A percentile compares a stretch with the other conserved stretches of the same genome.
Evolutionary conservation across 2,113 vertebrate genomes (phyloP).

Genomic region (Takifugu bimaculatus): DNA sequence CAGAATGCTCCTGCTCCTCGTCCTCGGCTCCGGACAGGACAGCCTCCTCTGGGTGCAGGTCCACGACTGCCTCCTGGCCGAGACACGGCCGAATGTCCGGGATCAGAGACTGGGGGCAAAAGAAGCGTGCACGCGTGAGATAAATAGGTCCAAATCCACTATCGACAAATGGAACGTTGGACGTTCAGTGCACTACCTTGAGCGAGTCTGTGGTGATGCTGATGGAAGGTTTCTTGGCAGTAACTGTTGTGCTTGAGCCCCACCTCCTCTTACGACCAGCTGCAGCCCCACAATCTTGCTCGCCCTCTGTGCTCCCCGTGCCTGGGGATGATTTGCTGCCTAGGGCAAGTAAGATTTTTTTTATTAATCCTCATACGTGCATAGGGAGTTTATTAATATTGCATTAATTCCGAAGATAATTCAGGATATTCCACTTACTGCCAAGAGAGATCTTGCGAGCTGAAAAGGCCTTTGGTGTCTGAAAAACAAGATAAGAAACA

Average conservation of each 20-base stretch:
- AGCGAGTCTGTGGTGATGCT: conserved; percentile 92
- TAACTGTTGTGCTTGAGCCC: conserved; percentile 85
- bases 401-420: not conserved
- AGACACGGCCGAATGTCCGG: conserved; percentile 81
- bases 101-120: conserved; percentile 79
- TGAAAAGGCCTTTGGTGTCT: conserved; percentile 73
- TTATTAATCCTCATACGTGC: not conserved
- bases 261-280: conserved; percentile 84
- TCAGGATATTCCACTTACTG: conserved; percentile 60
- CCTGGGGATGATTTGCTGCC: conserved; percentile 71
- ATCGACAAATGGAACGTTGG: not conserved
- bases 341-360: conserved; percentile 18
- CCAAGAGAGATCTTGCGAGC: conserved; percentile 72
- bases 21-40: conserved; percentile 84
- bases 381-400: too few species aligned
- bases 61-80: conserved; percentile 82
- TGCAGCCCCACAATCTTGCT: conserved; percentile 72
- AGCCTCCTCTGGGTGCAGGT: conserved; percentile 85
- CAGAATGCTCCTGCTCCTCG: conserved; percentile 71
- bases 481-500: conserved; percentile 63
- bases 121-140: not conserved
- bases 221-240: conserved; percentile 88
- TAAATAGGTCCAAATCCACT: not conserved
- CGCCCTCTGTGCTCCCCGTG: conserved; percentile 58
- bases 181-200: conserved; percentile 72